Evolutionary conservation across 2,888 invertebrate species (phyloP), one percentile per base, ranked within the genome.

Genomic region (Scaptomyza flava): DNA sequence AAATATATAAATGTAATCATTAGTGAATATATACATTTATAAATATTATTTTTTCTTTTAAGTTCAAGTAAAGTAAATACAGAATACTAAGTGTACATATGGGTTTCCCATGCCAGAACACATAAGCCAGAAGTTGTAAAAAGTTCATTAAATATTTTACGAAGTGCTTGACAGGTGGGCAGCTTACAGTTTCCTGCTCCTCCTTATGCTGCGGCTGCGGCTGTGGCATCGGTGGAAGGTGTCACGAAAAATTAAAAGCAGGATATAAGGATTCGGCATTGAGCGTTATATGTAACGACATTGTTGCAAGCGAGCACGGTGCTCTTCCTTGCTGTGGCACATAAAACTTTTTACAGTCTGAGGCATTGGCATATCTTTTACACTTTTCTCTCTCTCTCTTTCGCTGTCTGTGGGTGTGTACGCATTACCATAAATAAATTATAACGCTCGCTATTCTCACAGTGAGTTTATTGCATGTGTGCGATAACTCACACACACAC

Each of bases 341-440:
- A 87, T 82, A 87, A 84, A 81, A 84, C 79, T 82, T 87, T 78
- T 75, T 73, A 73, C 81, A 68, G 62, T 72, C 68, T 34, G 42
- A 48, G 42, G 20, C 58, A 46, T 58, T 57, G 30, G 38, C 53
- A 47, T 31, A 23, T 53, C 45, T 46, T 33, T 47, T 38, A 36
- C 46, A 20, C 31, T 23, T 45, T 33, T 47, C 27, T 9, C 12
- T 31, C 38, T 9, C 14, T 54, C 23, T 23, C 43, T 47, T 20
- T 54, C 17, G 47, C 38, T 12, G 20, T 30, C 27, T 60, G 34
- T 62, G 69, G 50, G 70, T 67, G 65, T 65, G 65, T 76, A 81
- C 86, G 83, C 78, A 84, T 85, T 87, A 85, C 76, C 88, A 88
- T 84, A 84, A 84, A 84, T 84, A 84, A 88, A 84, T 84, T 84